phyloP scores from a whole-genome alignment of 2,888 invertebrate genomes.

The Drosophila ustulata region DNA sequence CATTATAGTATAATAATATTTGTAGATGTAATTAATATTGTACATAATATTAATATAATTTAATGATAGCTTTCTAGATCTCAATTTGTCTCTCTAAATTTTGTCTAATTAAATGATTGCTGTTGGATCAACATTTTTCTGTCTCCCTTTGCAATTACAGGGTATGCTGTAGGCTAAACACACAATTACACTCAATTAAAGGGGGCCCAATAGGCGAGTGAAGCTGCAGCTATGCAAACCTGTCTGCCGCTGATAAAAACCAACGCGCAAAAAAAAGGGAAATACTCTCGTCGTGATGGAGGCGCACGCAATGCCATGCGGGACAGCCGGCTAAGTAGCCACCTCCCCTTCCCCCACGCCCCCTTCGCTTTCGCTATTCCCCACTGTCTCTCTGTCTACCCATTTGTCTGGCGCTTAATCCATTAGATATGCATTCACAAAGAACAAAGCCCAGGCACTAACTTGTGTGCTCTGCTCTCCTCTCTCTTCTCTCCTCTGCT shows the following conservation, averaged over 20 bases:
- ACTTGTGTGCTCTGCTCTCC: conserved; percentile 11
- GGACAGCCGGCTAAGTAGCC: conserved; percentile 36
- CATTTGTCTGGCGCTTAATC: conserved; percentile 60
- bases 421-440: conserved; percentile 67
- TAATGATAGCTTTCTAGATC: too few relatives aligned
- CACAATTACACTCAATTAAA: neutral
- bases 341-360: neutral
- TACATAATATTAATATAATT: too few relatives aligned
- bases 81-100: too few relatives aligned
- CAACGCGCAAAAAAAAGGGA: neutral
- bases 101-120: too few relatives aligned
- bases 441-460: conserved; percentile 49
- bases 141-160: too few relatives aligned
- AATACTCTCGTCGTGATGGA: conserved; percentile 12
- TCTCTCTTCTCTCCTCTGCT: too few relatives aligned
- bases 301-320: conserved; percentile 38
- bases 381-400: neutral
- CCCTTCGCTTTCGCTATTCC: neutral
- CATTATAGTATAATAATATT: too few relatives aligned
- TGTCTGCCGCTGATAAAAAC: conserved; percentile 19
- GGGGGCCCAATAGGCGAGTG: conserved; percentile 10
- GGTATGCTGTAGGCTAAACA: conserved; percentile 23
- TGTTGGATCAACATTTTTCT: too few relatives aligned
- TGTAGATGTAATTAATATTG: too few relatives aligned
- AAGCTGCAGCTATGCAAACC: conserved; percentile 1